phyloP scores from a whole-genome alignment of 1,140 invertebrate genomes.

The Caenorhabditis brenneri region DNA sequence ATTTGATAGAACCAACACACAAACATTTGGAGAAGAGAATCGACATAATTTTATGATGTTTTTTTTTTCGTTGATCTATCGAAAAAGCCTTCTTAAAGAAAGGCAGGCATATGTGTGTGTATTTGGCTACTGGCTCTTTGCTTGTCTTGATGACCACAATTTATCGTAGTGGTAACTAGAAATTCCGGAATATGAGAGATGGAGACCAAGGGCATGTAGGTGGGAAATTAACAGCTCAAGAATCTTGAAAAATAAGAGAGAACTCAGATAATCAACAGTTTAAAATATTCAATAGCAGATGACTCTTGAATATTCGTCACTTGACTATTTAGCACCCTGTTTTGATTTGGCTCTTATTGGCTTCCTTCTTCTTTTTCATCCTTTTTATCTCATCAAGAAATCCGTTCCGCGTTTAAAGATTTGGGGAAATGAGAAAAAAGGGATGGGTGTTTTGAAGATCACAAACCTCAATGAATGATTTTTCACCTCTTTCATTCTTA shows the following conservation, averaged over 20 bases:
- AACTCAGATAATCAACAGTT: neutral
- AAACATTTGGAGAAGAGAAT: neutral
- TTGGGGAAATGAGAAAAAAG: neutral
- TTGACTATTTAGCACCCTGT: neutral
- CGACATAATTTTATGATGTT: neutral
- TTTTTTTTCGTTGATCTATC: neutral
- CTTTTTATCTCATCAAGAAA: neutral
- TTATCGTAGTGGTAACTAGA: constrained; percentile 13
- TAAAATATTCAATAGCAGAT: neutral
- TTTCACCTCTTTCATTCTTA: neutral
- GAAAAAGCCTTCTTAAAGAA: neutral
- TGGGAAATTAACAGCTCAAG: neutral
- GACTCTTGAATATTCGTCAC: neutral
- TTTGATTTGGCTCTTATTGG: neutral
- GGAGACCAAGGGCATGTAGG: neutral
- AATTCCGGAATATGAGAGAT: neutral
- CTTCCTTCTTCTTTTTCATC: neutral
- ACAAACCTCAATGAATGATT: neutral
- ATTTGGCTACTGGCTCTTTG: neutral
- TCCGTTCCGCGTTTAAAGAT: neutral
- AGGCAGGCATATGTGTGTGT: neutral
- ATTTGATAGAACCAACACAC: neutral
- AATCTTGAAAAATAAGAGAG: neutral
- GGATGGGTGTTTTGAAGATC: neutral
- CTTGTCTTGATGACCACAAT: constrained; percentile 4